phyloP scores from a whole-genome alignment of 2,113 vertebrate genomes.

The Poecile atricapillus region DNA sequence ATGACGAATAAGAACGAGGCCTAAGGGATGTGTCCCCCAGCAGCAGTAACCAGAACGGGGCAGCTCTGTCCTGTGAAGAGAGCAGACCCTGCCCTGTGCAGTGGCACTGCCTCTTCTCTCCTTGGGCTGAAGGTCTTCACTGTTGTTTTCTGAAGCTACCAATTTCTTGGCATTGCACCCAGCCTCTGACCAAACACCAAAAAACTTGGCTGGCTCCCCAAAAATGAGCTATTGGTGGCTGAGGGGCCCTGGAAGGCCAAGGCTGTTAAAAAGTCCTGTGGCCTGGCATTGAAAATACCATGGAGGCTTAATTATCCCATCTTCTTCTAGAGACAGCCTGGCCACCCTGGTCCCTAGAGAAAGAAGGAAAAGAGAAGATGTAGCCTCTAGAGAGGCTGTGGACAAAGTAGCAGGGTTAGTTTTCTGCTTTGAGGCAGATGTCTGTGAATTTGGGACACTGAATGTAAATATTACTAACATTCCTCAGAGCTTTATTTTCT shows the following conservation, averaged over 20 bases:
- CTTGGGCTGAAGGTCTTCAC: background rate
- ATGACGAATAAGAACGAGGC: background rate
- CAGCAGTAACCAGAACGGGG: background rate
- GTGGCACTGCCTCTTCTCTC: background rate
- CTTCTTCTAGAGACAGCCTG: background rate
- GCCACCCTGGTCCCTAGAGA: background rate
- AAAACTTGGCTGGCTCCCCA: background rate
- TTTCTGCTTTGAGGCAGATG: background rate
- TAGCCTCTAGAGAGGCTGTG: background rate
- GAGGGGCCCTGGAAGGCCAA: background rate
- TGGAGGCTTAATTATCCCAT: background rate
- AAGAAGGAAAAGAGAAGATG: background rate
- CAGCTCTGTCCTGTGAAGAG: background rate
- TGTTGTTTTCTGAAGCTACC: background rate
- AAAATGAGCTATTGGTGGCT: rapidly evolving
- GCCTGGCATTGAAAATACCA: background rate
- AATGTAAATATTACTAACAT: background rate
- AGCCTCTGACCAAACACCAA: background rate
- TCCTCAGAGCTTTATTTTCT: background rate
- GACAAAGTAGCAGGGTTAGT: background rate
- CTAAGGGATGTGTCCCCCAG: background rate
- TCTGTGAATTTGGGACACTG: background rate
- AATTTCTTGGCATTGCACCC: background rate
- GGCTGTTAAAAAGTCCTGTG: background rate
- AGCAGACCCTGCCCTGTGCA: background rate